Evolutionary conservation across 2,113 vertebrate species (phyloP).

Genomic region (Poecilia latipinna): DNA sequence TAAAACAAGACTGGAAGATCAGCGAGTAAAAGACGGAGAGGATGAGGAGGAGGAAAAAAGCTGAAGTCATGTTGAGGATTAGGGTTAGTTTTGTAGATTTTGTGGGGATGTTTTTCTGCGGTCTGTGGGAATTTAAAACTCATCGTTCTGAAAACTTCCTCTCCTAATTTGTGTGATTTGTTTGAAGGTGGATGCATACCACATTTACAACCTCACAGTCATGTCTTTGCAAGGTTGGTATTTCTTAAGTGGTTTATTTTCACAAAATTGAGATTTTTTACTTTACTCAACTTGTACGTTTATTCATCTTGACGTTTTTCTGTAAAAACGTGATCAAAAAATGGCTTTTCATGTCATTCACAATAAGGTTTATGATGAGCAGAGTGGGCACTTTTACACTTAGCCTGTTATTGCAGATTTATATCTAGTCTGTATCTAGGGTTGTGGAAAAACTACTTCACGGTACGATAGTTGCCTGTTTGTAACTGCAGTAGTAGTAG

Average conservation of each 20-base stretch:
- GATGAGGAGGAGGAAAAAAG: slow-evolving; percentile 18
- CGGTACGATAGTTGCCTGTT: too few relatives aligned
- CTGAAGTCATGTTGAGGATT: slow-evolving; percentile 72
- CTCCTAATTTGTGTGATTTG: slow-evolving; percentile 23
- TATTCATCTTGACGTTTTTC: not conserved
- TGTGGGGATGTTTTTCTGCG: slow-evolving; percentile 36
- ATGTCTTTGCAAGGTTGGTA: not conserved
- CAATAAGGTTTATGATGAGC: not conserved
- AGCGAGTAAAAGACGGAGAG: slow-evolving; percentile 6
- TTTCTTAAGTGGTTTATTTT: not conserved
- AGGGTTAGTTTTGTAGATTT: slow-evolving; percentile 54
- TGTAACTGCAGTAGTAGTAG: not conserved
- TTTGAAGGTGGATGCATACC: slow-evolving; percentile 1
- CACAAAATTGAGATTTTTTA: not conserved
- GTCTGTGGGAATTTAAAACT: slow-evolving; percentile 45
- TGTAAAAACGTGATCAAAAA: too few relatives aligned
- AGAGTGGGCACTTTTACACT: not conserved
- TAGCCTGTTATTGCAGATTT: not conserved
- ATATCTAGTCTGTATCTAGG: slow-evolving; percentile 26
- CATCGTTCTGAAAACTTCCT: not conserved
- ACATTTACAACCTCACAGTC: slow-evolving; percentile 22
- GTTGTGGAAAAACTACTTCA: slow-evolving; percentile 18
- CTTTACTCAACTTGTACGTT: not conserved
- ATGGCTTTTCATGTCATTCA: not conserved
- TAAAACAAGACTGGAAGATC: slow-evolving; percentile 59